phyloP scores from a whole-genome alignment of 1,140 invertebrate species.

The Matsumurasca onukii region DNA sequence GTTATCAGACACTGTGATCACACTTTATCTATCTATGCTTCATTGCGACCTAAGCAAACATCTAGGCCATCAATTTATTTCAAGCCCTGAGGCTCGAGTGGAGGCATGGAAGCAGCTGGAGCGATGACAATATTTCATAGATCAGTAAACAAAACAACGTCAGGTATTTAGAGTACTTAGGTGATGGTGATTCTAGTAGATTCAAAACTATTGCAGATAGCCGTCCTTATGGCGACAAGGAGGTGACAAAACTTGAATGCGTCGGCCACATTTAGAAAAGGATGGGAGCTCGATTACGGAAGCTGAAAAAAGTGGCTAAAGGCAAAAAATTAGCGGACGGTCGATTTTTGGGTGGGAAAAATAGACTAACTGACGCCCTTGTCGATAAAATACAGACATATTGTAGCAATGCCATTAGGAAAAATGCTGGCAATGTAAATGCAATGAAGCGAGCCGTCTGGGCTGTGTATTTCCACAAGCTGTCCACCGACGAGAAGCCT shows the following conservation, averaged over 20 bases:
- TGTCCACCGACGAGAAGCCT: conserved; percentile 18
- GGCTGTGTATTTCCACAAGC: conserved; percentile 29
- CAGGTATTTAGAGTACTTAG: conserved; percentile 34
- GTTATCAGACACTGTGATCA: too few species aligned
- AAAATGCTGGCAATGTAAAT: conserved; percentile 14
- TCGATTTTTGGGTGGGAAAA: not conserved
- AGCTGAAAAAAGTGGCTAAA: not conserved
- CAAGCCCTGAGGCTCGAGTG: conserved; percentile 30
- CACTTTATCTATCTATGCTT: too few species aligned
- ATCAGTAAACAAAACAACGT: conserved; percentile 30
- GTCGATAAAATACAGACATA: conserved; percentile 24
- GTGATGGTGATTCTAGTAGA: conserved; percentile 35
- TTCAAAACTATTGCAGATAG: not conserved
- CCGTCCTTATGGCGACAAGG: conserved; percentile 23
- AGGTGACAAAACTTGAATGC: conserved; percentile 31
- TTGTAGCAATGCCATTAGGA: conserved; percentile 28
- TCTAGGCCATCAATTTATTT: too few species aligned
- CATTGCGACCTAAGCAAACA: too few species aligned
- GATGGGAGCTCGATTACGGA: conserved; percentile 5
- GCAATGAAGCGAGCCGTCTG: conserved; percentile 30
- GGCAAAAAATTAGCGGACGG: not conserved
- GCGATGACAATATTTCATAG: conserved; percentile 36
- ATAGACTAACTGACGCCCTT: conserved; percentile 1
- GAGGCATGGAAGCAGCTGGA: conserved; percentile 37
- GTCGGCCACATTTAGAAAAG: conserved; percentile 30